These are phyloP conservation scores for Emesis russula DNA, from an alignment of 2,888 invertebrate species.

Conservation along the genomic window DNA sequence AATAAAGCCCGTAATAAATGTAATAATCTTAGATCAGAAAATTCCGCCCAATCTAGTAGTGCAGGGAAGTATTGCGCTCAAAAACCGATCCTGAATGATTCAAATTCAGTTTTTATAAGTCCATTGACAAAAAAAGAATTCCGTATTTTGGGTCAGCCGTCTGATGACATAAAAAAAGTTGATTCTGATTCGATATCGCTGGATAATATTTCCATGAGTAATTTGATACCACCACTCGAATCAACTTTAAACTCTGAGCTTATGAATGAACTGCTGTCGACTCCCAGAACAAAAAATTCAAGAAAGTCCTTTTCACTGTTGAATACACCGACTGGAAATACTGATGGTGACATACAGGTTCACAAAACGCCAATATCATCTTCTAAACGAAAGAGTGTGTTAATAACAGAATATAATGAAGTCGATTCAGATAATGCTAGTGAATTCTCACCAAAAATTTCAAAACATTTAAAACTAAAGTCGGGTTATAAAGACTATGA, in stretches of 20 bases:
- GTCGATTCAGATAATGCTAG: constrained; percentile 12
- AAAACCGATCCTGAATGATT: constrained; percentile 1
- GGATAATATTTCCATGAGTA: background rate
- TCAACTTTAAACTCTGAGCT: background rate
- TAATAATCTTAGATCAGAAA: background rate
- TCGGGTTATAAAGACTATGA: too few relatives aligned
- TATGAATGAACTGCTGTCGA: background rate
- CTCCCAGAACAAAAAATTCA: background rate
- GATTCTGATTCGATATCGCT: background rate
- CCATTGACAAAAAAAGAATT: background rate
- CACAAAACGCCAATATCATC: constrained; percentile 7
- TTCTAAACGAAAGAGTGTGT: constrained; percentile 5
- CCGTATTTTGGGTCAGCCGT: background rate
- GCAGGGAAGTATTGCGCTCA: constrained; percentile 4
- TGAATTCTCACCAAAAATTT: constrained; percentile 7
- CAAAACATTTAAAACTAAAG: background rate
- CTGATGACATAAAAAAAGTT: background rate
- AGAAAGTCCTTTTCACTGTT: background rate
- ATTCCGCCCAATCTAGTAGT: constrained; percentile 5
- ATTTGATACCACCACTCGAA: background rate
- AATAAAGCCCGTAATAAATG: constrained; percentile 8
- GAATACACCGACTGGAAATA: constrained; percentile 3
- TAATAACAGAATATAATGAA: background rate
- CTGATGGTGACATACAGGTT: background rate
- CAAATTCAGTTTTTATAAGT: constrained; percentile 3